Conservation (phyloP, 2,113 vertebrate species). For the Thomomys bottae region DNA sequence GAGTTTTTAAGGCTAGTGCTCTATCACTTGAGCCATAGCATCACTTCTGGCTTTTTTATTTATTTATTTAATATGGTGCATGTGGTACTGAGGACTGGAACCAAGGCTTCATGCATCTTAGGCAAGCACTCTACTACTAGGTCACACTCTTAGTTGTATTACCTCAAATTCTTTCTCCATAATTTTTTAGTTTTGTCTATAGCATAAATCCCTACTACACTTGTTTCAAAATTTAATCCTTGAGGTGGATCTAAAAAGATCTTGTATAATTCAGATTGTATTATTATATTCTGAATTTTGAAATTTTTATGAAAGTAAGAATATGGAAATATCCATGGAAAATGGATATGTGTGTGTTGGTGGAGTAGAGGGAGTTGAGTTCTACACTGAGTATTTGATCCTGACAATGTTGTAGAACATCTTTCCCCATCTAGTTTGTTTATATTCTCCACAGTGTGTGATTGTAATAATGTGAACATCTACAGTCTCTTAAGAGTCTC, state of each 20-base stretch:
- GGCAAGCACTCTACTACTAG: too few species aligned
- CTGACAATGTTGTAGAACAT: background rate
- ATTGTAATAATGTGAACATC: background rate
- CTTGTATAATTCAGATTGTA: background rate
- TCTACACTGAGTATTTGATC: background rate
- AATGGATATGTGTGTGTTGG: background rate
- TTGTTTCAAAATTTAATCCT: background rate
- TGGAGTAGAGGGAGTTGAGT: too few species aligned
- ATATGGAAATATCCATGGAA: too few species aligned
- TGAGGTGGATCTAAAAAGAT: background rate
- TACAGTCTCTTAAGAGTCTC: background rate
- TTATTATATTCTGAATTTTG: background rate
- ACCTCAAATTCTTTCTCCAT: background rate
- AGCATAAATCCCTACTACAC: background rate
- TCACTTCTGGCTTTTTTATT: too few species aligned
- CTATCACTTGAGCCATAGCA: too few species aligned
- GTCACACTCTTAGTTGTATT: too few species aligned
- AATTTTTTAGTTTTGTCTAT: constrained; percentile 17
- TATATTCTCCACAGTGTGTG: background rate
- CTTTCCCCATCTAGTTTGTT: background rate
- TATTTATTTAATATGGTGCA: too few species aligned
- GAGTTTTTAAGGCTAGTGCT: too few species aligned
- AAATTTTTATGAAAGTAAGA: background rate
- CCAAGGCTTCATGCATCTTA: too few species aligned
- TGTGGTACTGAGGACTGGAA: too few species aligned